Conservation (phyloP, 2,888 invertebrate genomes). For the Ferrisia virgata region DNA sequence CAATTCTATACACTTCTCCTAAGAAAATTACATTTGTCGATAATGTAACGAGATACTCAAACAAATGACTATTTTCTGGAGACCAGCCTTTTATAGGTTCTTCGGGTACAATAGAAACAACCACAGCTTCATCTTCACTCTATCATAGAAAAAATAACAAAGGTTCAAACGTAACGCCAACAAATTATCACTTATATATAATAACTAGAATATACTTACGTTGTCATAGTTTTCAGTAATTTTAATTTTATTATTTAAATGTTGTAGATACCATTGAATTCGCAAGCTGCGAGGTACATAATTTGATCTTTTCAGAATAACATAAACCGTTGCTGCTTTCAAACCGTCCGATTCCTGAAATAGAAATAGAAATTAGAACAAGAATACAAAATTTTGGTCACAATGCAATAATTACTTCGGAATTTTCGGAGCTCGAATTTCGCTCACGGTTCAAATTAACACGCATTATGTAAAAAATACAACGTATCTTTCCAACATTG, state of each 20-base stretch:
- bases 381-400: not conserved
- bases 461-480: not conserved
- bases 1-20: constrained; percentile 67
- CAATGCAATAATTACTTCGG: not conserved
- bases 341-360: constrained; percentile 53
- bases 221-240: constrained; percentile 54
- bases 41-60: constrained; percentile 59
- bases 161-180: not conserved
- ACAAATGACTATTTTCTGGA: constrained; percentile 54
- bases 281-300: constrained; percentile 70
- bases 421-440: not conserved
- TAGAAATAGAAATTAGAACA: not conserved
- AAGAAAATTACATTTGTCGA: constrained; percentile 65
- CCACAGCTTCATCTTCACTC: constrained; percentile 59
- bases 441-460: not conserved
- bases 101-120: constrained; percentile 63
- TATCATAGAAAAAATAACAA: constrained; percentile 51
- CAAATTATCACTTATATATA: not conserved
- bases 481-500: not conserved
- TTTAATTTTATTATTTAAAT: constrained; percentile 61
- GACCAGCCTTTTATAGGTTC: constrained; percentile 57
- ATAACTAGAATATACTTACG: constrained; percentile 49
- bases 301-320: constrained; percentile 67
- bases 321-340: constrained; percentile 64
- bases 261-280: constrained; percentile 71